These are phyloP conservation scores for Streptopelia turtur DNA, from an alignment of 2,797 vertebrate species.

Conservation along the genomic window DNA sequence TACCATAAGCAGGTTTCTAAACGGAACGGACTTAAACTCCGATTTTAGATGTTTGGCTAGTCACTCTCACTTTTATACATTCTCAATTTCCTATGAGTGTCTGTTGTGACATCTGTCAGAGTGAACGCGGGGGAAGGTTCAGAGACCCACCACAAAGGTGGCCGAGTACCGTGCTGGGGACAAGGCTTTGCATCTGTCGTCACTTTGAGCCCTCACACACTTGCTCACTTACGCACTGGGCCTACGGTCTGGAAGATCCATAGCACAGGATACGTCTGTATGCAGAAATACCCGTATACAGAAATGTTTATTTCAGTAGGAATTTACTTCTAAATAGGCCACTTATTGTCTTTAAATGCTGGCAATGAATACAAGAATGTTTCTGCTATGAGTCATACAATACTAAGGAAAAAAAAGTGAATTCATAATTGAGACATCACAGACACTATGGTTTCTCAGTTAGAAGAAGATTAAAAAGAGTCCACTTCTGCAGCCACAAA, in stretches of 20 bases:
- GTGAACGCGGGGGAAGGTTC: not conserved
- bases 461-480: not conserved
- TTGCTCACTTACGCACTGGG: fast-evolving
- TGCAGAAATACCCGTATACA: not conserved
- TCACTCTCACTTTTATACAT: not conserved
- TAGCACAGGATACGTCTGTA: not conserved
- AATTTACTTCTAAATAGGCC: not conserved
- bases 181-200: not conserved
- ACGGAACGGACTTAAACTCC: not conserved
- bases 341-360: not conserved
- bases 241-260: not conserved
- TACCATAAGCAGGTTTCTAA: not conserved
- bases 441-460: not conserved
- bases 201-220: fast-evolving
- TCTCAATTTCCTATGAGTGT: not conserved
- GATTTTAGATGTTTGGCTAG: not conserved
- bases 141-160: not conserved
- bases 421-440: not conserved
- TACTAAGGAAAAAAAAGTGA: not conserved
- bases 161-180: not conserved
- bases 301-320: not conserved
- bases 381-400: conserved; percentile 33
- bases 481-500: not conserved
- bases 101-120: not conserved
- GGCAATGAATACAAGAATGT: not conserved